phyloP scores from a whole-genome alignment of 2,113 vertebrate genomes.

The Gnathonemus longibarbis region DNA sequence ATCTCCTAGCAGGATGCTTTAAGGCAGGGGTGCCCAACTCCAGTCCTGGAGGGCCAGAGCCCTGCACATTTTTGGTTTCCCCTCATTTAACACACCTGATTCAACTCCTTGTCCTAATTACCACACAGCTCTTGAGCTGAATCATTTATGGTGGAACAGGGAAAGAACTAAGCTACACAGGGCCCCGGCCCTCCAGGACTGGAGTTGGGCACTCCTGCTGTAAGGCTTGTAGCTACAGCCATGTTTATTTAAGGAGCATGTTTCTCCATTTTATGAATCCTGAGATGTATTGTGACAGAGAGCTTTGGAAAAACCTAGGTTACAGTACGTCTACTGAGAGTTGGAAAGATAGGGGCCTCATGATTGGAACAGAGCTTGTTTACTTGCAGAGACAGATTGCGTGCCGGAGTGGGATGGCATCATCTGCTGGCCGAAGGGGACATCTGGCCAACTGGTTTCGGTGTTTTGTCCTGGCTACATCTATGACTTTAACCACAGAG shows the following conservation, averaged over 20 bases:
- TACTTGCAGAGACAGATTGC: slow-evolving; percentile 60
- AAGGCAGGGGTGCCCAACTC: no score
- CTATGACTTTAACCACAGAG: slow-evolving; percentile 86
- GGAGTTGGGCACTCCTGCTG: background rate
- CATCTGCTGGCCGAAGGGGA: slow-evolving; percentile 77
- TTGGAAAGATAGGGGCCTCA: background rate
- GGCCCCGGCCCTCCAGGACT: no score
- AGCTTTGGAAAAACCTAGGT: background rate
- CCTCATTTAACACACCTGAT: no score
- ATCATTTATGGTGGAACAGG: no score
- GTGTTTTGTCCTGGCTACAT: slow-evolving; percentile 76
- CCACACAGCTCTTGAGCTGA: no score
- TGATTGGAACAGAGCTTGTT: background rate
- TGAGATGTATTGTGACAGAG: background rate
- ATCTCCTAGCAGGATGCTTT: background rate
- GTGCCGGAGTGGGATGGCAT: slow-evolving; percentile 81
- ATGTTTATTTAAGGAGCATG: background rate
- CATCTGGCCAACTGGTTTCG: slow-evolving; percentile 60
- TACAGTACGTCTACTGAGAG: background rate
- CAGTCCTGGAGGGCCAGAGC: no score
- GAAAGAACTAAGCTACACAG: no score
- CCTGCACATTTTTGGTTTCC: no score
- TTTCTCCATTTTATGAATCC: background rate
- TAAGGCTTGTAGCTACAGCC: background rate
- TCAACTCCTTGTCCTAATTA: no score